Evolutionary conservation across 2,797 vertebrate genomes (phyloP), one percentile per base, ranked within the genome.

Genomic region (Pseudotriccus pelzelni): DNA sequence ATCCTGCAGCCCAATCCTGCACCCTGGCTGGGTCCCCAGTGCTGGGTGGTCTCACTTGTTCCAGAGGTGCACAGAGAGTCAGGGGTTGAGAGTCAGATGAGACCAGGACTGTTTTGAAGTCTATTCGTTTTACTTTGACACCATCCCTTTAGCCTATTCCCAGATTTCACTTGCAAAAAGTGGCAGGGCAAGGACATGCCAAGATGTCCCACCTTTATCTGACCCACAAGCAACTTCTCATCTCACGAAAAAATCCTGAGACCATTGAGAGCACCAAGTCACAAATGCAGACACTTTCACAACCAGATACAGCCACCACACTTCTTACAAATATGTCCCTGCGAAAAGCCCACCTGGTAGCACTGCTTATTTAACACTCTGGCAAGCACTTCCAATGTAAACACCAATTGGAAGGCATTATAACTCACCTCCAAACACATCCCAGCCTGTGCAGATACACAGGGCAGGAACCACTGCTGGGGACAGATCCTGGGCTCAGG

Each of bases 281-380:
- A 39, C 68, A 75, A 68, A 53, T 7, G 34, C 82, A 34, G 1
- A 47, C 46, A 47, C 46, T 8, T 47, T 47, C 24, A 47, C 46
- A 47, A 47, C 24, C 88, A 66, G 76, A 58, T 43, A 64, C 32
- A 76, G 82, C 41, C 81, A 43, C 39, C 36, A 53, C 32, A 34
- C 36, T 46, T 73, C 14, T 49, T 39, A 72, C 44, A 94, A 95
- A 91, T 77, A 80, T 16, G 6, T 3, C 73, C 85, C 52, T 86
- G 82, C 84, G 69, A 77, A 74, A 90, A 87, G 77, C 91, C 85
- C 94, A 87, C 87, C 91, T 91, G 94, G 96, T 90, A 95, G 87
- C 83, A 22, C 14, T 91, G 96, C 89, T 93, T 56, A 83, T 53
- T 86, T 76, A 87, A 68, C 21, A 9, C 76, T 76, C 87, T 80